Base-by-base conservation (phyloP, 2,113 vertebrate genomes). In the Burhinus bistriatus region DNA sequence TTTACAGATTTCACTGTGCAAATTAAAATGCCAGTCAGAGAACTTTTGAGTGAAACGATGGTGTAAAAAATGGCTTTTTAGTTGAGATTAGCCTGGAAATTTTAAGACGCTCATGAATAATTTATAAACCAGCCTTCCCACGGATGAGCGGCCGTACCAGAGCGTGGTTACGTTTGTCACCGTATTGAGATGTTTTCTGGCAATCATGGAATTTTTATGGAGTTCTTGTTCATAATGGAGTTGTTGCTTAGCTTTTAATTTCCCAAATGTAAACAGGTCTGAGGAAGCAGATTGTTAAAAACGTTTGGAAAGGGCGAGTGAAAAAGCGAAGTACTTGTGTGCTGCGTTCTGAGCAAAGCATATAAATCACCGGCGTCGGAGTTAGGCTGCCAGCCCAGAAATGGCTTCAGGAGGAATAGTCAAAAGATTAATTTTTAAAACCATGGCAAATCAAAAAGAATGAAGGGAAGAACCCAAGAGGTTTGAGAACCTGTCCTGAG, bases 221-320 rank as follows among this genome's bases (percentile, higher is more conserved):
- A 72, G 86, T 68, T 85, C 68, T 72, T 80, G 32, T 36, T 93
- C 47, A 15, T 91, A 76, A 85, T 80, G 73, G 75, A 90, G 90
- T 72, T 75, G 85, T 88, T 93, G 71, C 90, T 90, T 90, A 70
- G 87, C 68, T 92, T 79, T 85, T 83, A 57, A 79, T 94, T 91
- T 92, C 96, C 69, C 77, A 55, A 87, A 61, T 36, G 51, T 92
- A 94, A 96, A 89, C 92, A 75, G 71, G 42, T 68, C 90, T 44
- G 77, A 89, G 91, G 95, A 96, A 92, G 57, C 57, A 52, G 69
- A 40, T 87, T 18, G 7, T 89, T 83, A 85, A 79, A 87, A 90
- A 38, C 7, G 1, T 73, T 92, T 66, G 82, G 80, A 75, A 75
- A 34, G 86, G 68, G 57, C 13, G 2, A 75, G 75, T 75, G 81